Conservation (phyloP, 2,797 vertebrate species). For the Luscinia megarhynchos region DNA sequence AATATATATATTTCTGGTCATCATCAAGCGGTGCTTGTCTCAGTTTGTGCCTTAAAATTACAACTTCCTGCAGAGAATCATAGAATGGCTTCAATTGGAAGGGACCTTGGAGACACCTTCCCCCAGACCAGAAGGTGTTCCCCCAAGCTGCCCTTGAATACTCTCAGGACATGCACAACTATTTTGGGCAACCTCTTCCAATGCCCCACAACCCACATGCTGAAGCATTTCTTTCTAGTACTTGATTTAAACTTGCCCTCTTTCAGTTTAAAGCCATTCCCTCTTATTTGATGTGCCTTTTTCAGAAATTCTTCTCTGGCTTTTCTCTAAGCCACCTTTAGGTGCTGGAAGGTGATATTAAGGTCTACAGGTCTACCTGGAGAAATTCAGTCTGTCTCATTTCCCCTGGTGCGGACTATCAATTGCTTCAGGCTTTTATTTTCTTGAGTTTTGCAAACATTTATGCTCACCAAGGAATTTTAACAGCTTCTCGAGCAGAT, state of each 20-base stretch:
- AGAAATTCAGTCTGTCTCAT: background rate
- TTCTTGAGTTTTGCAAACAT: background rate
- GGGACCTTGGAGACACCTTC: background rate
- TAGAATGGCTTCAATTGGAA: background rate
- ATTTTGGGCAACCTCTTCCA: background rate
- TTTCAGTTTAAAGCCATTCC: background rate
- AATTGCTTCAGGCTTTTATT: background rate
- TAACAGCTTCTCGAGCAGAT: background rate
- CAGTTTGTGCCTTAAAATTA: background rate
- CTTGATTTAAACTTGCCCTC: background rate
- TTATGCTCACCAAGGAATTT: background rate
- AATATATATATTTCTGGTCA: background rate
- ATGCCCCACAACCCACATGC: too few relatives aligned
- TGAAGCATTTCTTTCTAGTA: background rate
- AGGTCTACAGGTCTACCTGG: background rate
- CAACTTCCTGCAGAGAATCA: background rate
- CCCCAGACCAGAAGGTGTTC: background rate
- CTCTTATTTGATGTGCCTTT: background rate
- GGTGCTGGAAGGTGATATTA: background rate
- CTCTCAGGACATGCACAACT: background rate
- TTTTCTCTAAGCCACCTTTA: background rate
- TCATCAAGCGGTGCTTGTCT: background rate
- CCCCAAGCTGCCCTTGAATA: background rate
- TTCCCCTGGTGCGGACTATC: background rate
- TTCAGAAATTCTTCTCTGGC: background rate